Conservation (phyloP, 1,140 invertebrate species). For the Antheraea mylitta region DNA sequence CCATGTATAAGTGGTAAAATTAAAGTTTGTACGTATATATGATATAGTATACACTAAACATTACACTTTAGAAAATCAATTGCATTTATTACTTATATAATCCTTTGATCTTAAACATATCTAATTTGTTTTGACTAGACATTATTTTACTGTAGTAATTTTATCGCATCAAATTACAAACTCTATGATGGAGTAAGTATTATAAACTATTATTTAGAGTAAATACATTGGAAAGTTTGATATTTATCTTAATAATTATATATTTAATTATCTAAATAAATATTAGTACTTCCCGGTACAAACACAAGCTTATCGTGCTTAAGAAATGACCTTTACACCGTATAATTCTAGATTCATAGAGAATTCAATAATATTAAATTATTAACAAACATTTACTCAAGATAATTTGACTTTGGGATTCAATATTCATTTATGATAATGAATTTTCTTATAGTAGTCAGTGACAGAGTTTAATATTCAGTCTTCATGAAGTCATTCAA, state of each 20-base stretch:
- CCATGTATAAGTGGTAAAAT: too few species aligned
- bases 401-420: conserved; percentile 22
- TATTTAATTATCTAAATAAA: not conserved
- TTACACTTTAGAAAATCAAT: too few species aligned
- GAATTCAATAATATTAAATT: conserved; percentile 6
- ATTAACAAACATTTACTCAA: conserved; percentile 23
- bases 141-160: too few species aligned
- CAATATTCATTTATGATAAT: conserved; percentile 36
- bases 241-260: not conserved
- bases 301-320: not conserved
- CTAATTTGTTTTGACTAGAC: not conserved
- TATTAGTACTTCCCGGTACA: not conserved
- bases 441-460: conserved; percentile 13
- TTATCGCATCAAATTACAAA: too few species aligned
- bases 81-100: too few species aligned
- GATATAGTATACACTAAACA: too few species aligned
- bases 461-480: conserved; percentile 19
- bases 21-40: too few species aligned
- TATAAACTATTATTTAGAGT: not conserved
- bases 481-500: conserved; percentile 10
- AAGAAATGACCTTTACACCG: conserved; percentile 4
- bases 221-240: conserved; percentile 1
- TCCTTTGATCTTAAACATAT: too few species aligned
- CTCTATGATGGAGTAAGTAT: too few species aligned
- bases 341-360: not conserved